These are phyloP conservation scores for Phoxinus dragarum DNA, from an alignment of 2,797 vertebrate species.

Conservation along the genomic window DNA sequence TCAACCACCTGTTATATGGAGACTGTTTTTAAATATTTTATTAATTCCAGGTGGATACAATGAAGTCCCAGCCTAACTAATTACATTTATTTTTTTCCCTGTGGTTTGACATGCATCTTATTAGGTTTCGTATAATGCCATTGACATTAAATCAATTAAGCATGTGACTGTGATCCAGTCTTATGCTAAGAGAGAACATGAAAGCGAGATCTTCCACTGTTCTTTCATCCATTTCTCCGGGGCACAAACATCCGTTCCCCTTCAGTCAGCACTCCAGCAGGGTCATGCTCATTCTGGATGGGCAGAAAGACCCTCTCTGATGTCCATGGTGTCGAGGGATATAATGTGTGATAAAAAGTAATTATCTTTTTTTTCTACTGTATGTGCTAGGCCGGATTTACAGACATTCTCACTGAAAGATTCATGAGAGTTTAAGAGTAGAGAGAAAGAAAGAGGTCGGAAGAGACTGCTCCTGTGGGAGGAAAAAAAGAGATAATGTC, in stretches of 20 bases:
- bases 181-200: constrained; percentile 40
- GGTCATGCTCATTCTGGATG: constrained; percentile 40
- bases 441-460: constrained; percentile 42
- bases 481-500: constrained; percentile 26
- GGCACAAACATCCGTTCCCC: constrained; percentile 7
- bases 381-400: constrained; percentile 43
- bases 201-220: neutral
- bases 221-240: constrained; percentile 18
- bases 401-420: constrained; percentile 53
- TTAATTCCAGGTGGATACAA: neutral
- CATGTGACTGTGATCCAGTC: constrained; percentile 38
- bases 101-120: neutral
- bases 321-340: constrained; percentile 67
- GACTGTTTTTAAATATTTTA: neutral
- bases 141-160: constrained; percentile 18
- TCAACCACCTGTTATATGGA: neutral
- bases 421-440: constrained; percentile 52
- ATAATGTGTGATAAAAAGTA: constrained; percentile 68
- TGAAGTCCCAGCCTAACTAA: neutral
- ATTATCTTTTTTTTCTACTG: constrained; percentile 52
- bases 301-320: constrained; percentile 42
- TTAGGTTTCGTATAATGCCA: neutral
- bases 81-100: neutral
- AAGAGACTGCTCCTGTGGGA: constrained; percentile 10
- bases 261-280: constrained; percentile 14